Evolutionary conservation across 2,888 invertebrate species (phyloP).

Genomic region (Myopa tessellatipennis): DNA sequence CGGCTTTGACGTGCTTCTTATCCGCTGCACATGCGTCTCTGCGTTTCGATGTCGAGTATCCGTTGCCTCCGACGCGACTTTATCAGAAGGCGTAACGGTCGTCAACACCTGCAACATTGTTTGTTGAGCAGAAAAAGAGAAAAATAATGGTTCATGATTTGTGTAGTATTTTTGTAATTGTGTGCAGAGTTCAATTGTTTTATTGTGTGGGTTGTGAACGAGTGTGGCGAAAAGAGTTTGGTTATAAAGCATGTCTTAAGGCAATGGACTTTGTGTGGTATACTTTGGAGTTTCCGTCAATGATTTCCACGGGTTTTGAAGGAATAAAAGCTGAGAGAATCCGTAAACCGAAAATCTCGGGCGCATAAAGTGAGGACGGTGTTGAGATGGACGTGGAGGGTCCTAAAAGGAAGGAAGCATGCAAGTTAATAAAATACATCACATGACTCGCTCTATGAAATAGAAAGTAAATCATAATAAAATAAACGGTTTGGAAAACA

Average conservation of each 20-base stretch:
- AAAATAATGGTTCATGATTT: conserved; percentile 8
- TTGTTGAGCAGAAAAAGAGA: conserved; percentile 21
- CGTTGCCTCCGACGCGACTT: neutral
- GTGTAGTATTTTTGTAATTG: conserved; percentile 26
- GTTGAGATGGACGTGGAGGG: neutral
- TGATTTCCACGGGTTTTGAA: conserved; percentile 71
- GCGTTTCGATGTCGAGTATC: neutral
- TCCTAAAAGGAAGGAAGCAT: conserved; percentile 12
- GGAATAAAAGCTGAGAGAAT: conserved; percentile 70
- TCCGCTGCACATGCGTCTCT: conserved; percentile 3
- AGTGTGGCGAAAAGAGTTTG: neutral
- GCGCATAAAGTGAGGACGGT: conserved; percentile 55
- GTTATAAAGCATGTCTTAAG: conserved; percentile 2
- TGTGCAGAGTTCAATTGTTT: conserved; percentile 17
- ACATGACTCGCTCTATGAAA: neutral
- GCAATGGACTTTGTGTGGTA: conserved; percentile 54
- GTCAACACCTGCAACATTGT: conserved; percentile 57
- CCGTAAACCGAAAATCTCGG: conserved; percentile 70
- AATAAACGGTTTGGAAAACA: neutral
- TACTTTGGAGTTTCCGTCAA: conserved; percentile 77
- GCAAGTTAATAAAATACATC: neutral
- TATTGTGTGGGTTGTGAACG: conserved; percentile 35
- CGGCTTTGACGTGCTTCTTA: conserved; percentile 47
- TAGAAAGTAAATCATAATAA: neutral
- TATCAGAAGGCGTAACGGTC: conserved; percentile 59